Evolutionary conservation across 2,113 vertebrate species (phyloP), one percentile per base, ranked within the genome.

Genomic region (Campylomormyrus numenius): DNA sequence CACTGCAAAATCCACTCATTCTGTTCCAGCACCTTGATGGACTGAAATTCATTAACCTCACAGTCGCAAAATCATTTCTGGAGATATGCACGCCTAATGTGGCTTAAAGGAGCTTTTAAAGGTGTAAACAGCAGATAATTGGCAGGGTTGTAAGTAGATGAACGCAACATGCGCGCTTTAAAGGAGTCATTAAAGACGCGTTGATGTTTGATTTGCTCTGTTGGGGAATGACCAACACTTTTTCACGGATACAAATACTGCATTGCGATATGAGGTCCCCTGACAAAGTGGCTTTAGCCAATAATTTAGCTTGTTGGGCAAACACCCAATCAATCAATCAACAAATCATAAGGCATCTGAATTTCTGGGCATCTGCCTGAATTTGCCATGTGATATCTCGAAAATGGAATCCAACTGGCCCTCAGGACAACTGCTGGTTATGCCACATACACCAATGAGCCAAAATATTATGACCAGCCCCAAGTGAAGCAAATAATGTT

Each of bases 11-110:
- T 94, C 90, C 94, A 94, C 94, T 92, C 93, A 93, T 94, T 95
- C 94, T 95, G 94, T 96, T 94, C 89, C 92, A 93, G 91, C 91
- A 93, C 93, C 92, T 91, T 92, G 92, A 92, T 94, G 48, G 91
- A 95, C 94, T 93, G 95, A 95, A 95, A 95, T 94, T 96, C 94
- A 96, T 96, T 96, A 96, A 96, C 95, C 95, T 93, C 94, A 85
- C 89, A 95, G 95, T 92, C 94, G 93, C 93, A 89, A 93, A 94
- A 93, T 91, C 92, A 92, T 90, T 94, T 94, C 91, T 94, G 90
- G 91, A 96, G 94, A 96, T 94, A 94, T 93, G 93, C 93, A 93
- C 94, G 95, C 94, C 95, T 96, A 96, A 96, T 96, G 95, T 95
- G 94, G 94, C 95, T 96, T 94, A 95, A 96, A 96, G 94, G 93